These are phyloP conservation scores for Columba janthina DNA, from an alignment of 2,113 vertebrate species.

Conservation along the genomic window DNA sequence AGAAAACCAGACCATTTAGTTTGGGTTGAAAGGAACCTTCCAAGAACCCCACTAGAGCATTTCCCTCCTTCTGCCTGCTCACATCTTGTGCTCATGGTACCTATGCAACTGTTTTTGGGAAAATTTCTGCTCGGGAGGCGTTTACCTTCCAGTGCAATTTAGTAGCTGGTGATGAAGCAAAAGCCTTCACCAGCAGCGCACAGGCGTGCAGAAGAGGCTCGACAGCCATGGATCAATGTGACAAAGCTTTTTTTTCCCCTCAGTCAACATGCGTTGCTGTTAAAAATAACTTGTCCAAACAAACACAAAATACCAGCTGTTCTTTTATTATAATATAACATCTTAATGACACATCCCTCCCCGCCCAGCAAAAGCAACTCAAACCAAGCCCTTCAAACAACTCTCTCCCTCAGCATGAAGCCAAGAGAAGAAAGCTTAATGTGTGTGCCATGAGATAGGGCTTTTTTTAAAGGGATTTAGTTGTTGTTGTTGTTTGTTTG, in stretches of 20 bases:
- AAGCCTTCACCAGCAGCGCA: background rate
- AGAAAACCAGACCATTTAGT: background rate
- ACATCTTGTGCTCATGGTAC: fast-evolving
- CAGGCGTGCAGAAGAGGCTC: background rate
- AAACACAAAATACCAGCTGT: background rate
- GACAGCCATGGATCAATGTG: fast-evolving
- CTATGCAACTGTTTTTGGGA: fast-evolving
- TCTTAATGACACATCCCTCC: background rate
- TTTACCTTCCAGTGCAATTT: background rate
- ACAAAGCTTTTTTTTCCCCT: background rate
- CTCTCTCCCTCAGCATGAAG: background rate
- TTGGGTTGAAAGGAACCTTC: too few species aligned
- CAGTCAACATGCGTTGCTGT: background rate
- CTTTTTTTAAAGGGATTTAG: background rate
- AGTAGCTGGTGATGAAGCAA: background rate
- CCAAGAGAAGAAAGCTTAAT: background rate
- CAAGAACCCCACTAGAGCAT: background rate
- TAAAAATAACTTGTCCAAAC: background rate
- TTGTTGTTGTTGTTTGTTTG: background rate
- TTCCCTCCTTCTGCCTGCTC: background rate
- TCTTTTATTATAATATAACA: background rate
- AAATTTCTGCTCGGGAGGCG: background rate
- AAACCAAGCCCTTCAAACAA: background rate
- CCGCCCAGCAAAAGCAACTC: background rate
- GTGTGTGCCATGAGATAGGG: background rate